Evolutionary conservation across 2,113 vertebrate species (phyloP), one percentile per base, ranked within the genome.

Genomic region (Malurus elegans): DNA sequence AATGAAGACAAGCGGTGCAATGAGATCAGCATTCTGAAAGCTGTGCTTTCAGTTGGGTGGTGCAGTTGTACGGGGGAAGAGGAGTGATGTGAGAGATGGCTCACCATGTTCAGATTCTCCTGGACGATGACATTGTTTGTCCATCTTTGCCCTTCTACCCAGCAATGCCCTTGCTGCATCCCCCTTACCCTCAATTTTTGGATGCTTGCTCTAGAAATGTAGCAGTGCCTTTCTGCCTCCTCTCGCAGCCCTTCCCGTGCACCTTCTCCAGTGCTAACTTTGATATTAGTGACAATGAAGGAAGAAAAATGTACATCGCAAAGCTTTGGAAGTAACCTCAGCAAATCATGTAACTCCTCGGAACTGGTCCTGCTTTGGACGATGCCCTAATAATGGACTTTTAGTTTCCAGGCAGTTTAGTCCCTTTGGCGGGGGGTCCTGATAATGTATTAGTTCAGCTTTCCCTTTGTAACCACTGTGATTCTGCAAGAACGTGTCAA

Each of bases 401-500:
- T 9, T 4, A 65, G 95, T 88, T 97, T 94, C 89, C 86, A 67
- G 93, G 42, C 78, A 34, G 92, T 83, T 74, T 28, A 61, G 96
- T 95, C 97, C 94, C 95, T 76, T 89, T 29, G 88, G 96, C 94
- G 94, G 85, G 94, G 97, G 98, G 97, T 98, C 97, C 96, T 96
- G 97, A 78, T 95, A 86, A 92, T 97, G 95, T 97, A 95, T 98
- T 98, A 97, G 97, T 98, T 97, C 96, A 95, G 98, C 97, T 96
- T 97, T 97, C 93, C 96, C 97, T 98, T 97, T 97, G 97, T 98
- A 97, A 96, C 97, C 95, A 48, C 98, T 97, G 97, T 95, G 98
- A 97, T 98, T 98, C 98, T 97, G 97, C 97, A 97, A 97, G 98
- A 98, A 98, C 95, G 98, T 98, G 98, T 98, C 98, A 98, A 98